These are phyloP conservation scores for Bicyclus anynana DNA, from an alignment of 1,140 invertebrate genomes.

Conservation along the genomic window DNA sequence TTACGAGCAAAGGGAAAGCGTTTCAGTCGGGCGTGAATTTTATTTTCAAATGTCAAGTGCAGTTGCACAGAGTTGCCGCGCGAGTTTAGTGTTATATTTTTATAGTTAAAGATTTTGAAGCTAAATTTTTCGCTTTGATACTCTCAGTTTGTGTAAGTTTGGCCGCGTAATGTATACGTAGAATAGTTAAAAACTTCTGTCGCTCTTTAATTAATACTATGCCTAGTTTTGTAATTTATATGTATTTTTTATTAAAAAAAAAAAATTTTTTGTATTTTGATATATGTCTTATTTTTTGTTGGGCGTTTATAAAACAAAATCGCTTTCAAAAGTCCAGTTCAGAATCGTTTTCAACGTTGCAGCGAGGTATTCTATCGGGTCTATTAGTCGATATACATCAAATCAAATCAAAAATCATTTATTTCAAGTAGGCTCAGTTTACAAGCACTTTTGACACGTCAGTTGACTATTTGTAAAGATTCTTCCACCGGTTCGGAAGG, in stretches of 20 bases:
- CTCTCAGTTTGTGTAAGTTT: not conserved
- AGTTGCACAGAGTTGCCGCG: constrained; percentile 4
- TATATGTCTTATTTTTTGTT: too few relatives aligned
- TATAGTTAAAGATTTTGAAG: not conserved
- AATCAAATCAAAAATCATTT: too few relatives aligned
- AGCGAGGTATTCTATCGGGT: too few relatives aligned
- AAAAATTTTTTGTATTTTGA: too few relatives aligned
- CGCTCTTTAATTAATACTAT: not conserved
- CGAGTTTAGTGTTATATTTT: not conserved
- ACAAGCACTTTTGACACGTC: too few relatives aligned
- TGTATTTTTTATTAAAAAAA: not conserved
- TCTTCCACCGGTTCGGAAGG: too few relatives aligned
- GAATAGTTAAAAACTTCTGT: not conserved
- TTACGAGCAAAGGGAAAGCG: not conserved
- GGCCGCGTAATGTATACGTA: not conserved
- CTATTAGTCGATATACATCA: too few relatives aligned
- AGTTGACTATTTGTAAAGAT: too few relatives aligned
- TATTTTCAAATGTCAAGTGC: constrained; percentile 7
- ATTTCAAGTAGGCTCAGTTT: too few relatives aligned
- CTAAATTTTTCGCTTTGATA: constrained; percentile 1
- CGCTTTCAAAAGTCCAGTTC: too few relatives aligned
- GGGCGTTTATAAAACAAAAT: too few relatives aligned
- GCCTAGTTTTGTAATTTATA: not conserved
- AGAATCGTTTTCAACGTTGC: too few relatives aligned
- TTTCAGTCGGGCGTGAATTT: constrained; percentile 2